Evolutionary conservation across 2,888 invertebrate species (phyloP), one percentile per base, ranked within the genome.

Genomic region (Onthophagus sagittarius): DNA sequence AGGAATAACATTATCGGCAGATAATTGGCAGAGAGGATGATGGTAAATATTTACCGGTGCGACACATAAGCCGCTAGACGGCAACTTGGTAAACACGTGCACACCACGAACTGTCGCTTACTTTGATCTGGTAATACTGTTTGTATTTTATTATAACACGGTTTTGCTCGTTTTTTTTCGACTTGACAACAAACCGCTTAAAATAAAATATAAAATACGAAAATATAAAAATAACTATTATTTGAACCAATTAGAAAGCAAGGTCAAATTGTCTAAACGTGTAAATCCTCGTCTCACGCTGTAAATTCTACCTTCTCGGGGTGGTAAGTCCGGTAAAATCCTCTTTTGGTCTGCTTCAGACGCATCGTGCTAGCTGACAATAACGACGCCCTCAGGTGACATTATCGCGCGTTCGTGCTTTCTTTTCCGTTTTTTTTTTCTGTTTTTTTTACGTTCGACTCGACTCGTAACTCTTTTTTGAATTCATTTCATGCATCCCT

Each of bases 91-190:
- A 71, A 62, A n/a, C 23, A 62, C 69, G 23, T 31, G 14, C 32
- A 31, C 33, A 69, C 39, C 14, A 62, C 62, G 62, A 23, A 62
- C 13, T 14, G 53, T 71, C 39, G 39, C 39, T 53, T 53, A 53
- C 39, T 67, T 67, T 67, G 67, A 67, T 67, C 67, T 67, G 31
- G 32, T 67, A 67, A 67, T 67, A 67, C 67, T 67, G 67, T 67
- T 67, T 67, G 67, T 67, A 67, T 67, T 67, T 67, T 67, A 67
- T 67, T 67, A 67, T 32, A n/a, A 31, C 39, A 11, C 4, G 39
- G 39, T 2, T 53, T 53, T 53, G 39, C 11, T 11, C 11, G 2
- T 53, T 53, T 53, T 53, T 4, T 53, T 53, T 7, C 6, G 2
- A 53, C 9, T 53, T 11, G 39, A 7, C 39, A 11, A 53, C 39